phyloP scores from a whole-genome alignment of 1,140 invertebrate genomes.

The Parasteatoda tepidariorum region DNA sequence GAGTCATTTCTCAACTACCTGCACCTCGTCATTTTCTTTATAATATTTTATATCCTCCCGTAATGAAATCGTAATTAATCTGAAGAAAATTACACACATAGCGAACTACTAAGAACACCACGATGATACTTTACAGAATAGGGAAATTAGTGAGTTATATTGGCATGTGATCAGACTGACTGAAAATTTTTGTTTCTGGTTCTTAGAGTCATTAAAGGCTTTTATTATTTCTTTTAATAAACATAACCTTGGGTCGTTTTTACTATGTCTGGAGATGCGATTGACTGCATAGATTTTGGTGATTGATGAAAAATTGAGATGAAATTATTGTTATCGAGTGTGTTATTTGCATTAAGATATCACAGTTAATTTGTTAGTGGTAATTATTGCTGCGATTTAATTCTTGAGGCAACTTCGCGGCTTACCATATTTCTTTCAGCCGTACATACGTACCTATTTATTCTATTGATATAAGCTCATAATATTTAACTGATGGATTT shows the following conservation, averaged over 20 bases:
- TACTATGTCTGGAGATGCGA: conserved; percentile 3
- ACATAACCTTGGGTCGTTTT: background rate
- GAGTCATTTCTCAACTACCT: conserved; percentile 48
- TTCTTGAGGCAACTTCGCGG: background rate
- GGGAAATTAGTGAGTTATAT: background rate
- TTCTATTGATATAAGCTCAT: background rate
- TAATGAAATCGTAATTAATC: conserved; percentile 61
- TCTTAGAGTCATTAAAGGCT: background rate
- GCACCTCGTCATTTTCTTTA: conserved; percentile 46
- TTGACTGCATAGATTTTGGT: background rate
- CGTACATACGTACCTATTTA: background rate
- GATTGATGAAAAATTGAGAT: background rate
- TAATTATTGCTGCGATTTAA: conserved; percentile 27
- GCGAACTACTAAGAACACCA: background rate
- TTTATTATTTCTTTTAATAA: background rate
- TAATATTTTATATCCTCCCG: conserved; percentile 13
- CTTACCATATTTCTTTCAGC: background rate
- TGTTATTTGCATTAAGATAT: conserved; percentile 41
- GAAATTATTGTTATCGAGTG: conserved; percentile 22
- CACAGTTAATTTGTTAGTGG: conserved; percentile 27
- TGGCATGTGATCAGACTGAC: background rate
- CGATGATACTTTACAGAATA: background rate
- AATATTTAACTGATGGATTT: no score
- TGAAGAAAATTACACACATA: conserved; percentile 51
- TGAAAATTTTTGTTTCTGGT: background rate